A percentile compares a stretch with the other conserved stretches of the same genome.
These are phyloP conservation scores for Tokudaia tokunoshimensis DNA, from an alignment of 2,797 vertebrate genomes.

Conservation along the genomic window DNA sequence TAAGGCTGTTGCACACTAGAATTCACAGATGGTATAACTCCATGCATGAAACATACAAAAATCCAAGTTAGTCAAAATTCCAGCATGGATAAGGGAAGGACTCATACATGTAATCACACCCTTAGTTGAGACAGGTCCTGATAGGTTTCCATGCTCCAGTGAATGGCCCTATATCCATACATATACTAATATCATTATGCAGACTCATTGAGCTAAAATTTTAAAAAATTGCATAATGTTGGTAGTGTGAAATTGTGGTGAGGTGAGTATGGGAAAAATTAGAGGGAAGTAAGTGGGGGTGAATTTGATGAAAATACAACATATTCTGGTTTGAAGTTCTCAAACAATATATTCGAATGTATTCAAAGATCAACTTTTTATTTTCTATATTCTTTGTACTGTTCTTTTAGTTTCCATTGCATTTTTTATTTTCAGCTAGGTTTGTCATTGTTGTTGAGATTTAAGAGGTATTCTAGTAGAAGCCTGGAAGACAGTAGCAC, in stretches of 20 bases:
- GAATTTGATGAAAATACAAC: neutral
- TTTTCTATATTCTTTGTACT: neutral
- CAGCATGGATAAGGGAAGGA: no score
- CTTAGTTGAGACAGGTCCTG: no score
- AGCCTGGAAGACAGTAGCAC: no score
- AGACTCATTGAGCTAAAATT: neutral
- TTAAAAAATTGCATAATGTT: neutral
- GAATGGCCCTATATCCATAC: neutral
- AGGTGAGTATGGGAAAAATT: neutral
- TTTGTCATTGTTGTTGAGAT: neutral
- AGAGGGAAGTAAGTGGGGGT: neutral
- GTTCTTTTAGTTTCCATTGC: neutral
- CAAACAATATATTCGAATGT: neutral
- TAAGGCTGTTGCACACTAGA: neutral
- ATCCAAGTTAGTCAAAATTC: neutral
- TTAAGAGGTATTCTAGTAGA: neutral
- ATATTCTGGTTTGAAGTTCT: neutral
- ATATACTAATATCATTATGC: no score
- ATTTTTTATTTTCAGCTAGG: neutral
- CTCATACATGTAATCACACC: neutral
- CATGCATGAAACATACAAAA: neutral
- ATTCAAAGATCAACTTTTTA: neutral
- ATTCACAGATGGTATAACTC: neutral
- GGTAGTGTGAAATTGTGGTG: neutral
- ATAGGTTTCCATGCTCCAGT: neutral